Percentiles rank a stretch among this genome's conserved stretches.
Evolutionary conservation across 2,888 invertebrate genomes (phyloP).

Genomic region (Cecidostiba fungosa): DNA sequence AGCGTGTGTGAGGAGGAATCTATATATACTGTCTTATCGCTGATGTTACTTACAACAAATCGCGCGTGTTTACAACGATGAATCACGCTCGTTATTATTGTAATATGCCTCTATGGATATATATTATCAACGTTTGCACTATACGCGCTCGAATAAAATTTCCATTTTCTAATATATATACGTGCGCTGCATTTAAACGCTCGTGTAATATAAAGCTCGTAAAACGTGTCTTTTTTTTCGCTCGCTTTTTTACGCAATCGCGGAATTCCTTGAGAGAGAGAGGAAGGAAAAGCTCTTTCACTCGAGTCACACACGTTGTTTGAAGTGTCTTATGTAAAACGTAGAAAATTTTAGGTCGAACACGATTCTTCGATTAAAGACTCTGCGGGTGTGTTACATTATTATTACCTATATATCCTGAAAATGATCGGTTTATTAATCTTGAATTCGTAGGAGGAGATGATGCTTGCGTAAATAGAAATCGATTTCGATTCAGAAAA

Average conservation of each 20-base stretch:
- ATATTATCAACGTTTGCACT: neutral
- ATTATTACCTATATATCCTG: neutral
- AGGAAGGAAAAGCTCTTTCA: slow-evolving; percentile 31
- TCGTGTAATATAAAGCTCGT: neutral
- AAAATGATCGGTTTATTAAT: neutral
- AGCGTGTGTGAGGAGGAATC: no score
- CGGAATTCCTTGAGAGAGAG: slow-evolving; percentile 42
- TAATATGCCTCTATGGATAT: neutral
- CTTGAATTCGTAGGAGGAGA: neutral
- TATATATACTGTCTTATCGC: neutral
- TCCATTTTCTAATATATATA: slow-evolving; percentile 34
- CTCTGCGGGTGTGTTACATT: neutral
- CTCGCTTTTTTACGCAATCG: slow-evolving; percentile 32
- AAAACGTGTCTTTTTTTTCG: slow-evolving; percentile 2
- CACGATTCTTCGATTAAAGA: slow-evolving; percentile 27
- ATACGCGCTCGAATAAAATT: neutral
- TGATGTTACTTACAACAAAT: slow-evolving; percentile 13
- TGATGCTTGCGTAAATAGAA: neutral
- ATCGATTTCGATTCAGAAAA: neutral
- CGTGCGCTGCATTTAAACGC: neutral
- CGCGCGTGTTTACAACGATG: slow-evolving; percentile 40
- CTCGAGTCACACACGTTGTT: neutral
- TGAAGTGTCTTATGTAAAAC: neutral
- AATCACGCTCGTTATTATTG: slow-evolving; percentile 25
- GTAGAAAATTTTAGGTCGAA: slow-evolving; percentile 21